phyloP scores from a whole-genome alignment of 2,113 vertebrate genomes.

The Triplophysa dalaica region DNA sequence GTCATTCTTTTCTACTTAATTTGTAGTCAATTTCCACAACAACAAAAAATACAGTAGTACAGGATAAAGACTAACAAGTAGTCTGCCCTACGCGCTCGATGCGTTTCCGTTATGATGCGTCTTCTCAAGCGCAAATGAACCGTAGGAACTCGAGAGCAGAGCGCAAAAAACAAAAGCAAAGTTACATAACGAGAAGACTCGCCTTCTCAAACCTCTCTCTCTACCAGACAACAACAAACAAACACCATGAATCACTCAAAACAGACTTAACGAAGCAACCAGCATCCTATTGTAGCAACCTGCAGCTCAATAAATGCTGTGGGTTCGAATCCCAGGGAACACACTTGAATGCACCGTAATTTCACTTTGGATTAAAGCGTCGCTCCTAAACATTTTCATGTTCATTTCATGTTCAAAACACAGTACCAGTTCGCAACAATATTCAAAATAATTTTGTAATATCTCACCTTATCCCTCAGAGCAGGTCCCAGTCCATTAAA shows the following conservation, averaged over 20 bases:
- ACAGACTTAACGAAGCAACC: background rate
- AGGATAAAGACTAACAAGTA: background rate
- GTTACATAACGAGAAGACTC: slow-evolving; percentile 40
- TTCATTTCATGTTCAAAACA: background rate
- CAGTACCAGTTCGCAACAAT: background rate
- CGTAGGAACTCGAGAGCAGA: background rate
- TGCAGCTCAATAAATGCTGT: too few relatives aligned
- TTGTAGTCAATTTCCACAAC: background rate
- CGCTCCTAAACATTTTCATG: too few relatives aligned
- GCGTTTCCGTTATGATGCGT: background rate
- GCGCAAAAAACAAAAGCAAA: slow-evolving; percentile 20
- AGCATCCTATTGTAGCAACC: background rate
- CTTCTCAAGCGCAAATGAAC: slow-evolving; percentile 8
- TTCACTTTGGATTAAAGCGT: too few relatives aligned
- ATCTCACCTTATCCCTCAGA: background rate
- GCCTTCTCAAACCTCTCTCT: slow-evolving; percentile 5
- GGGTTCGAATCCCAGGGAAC: background rate
- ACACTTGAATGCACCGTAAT: too few relatives aligned
- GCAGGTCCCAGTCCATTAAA: background rate
- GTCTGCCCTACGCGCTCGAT: background rate
- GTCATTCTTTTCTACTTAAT: background rate
- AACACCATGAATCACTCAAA: slow-evolving; percentile 1
- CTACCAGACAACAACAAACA: background rate
- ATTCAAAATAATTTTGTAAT: background rate
- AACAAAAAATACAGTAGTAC: too few relatives aligned